Percentiles rank a stretch among this genome's conserved stretches.
phyloP scores from a whole-genome alignment of 2,888 invertebrate species.

The Campoplex nolae region DNA sequence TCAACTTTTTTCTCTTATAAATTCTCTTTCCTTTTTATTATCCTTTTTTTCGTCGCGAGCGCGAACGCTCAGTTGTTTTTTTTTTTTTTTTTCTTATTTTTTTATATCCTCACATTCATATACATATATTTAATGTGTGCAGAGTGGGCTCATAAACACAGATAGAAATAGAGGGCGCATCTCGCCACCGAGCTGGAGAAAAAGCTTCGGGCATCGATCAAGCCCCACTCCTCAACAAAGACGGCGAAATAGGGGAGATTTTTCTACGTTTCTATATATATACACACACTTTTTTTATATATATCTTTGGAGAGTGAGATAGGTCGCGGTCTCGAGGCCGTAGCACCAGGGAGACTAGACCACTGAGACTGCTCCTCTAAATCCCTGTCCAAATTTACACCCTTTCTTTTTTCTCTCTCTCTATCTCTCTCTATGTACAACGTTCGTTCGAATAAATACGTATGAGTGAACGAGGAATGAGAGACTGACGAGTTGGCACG shows the following conservation, averaged over 20 bases:
- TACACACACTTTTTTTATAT: not conserved
- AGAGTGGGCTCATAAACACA: constrained; percentile 35
- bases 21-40: constrained; percentile 4
- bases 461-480: constrained; percentile 5
- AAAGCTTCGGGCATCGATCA: constrained; percentile 63
- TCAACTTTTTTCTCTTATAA: constrained; percentile 30
- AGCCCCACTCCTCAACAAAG: constrained; percentile 39
- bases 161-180: constrained; percentile 36
- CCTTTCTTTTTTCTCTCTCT: too few relatives aligned
- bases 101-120: constrained; percentile 2
- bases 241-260: constrained; percentile 42
- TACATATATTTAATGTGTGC: constrained; percentile 7
- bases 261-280: not conserved
- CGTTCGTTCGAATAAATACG: not conserved
- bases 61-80: constrained; percentile 15
- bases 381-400: constrained; percentile 40
- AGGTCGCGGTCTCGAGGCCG: constrained; percentile 59
- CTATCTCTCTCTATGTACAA: not conserved
- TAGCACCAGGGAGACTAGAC: constrained; percentile 37
- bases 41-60: constrained; percentile 37
- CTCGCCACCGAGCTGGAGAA: constrained; percentile 27
- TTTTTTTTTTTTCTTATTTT: not conserved
- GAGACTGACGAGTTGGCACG: constrained; percentile 40
- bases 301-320: constrained; percentile 40
- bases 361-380: constrained; percentile 7